These are phyloP conservation scores for Emydura subglobosa DNA, from an alignment of 2,113 vertebrate genomes.

Conservation along the genomic window DNA sequence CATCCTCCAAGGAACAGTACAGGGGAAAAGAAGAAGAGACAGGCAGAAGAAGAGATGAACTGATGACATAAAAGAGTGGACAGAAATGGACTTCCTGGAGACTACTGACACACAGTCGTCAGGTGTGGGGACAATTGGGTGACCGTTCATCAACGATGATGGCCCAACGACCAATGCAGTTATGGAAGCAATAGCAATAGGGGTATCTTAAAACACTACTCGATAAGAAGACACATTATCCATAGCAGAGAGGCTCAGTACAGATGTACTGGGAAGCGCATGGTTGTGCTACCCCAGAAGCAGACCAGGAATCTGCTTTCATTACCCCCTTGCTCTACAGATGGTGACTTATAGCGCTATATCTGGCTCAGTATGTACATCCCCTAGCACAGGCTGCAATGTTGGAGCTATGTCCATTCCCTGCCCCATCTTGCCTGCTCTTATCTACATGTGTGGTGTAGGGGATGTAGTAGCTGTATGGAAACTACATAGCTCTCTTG, in stretches of 20 bases:
- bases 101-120: too few species aligned
- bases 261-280: not conserved
- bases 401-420: not conserved
- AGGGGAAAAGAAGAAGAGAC: too few species aligned
- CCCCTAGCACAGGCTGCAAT: not conserved
- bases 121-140: too few species aligned
- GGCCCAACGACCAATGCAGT: too few species aligned
- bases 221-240: not conserved
- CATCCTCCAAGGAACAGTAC: too few species aligned
- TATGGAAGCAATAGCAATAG: too few species aligned
- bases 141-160: too few species aligned
- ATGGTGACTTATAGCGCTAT: not conserved
- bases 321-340: not conserved
- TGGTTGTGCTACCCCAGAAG: not conserved
- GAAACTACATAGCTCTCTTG: not conserved
- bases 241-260: not conserved
- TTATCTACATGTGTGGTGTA: not conserved
- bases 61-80: too few species aligned
- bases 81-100: too few species aligned
- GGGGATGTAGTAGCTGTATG: not conserved
- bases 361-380: not conserved
- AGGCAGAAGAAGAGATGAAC: too few species aligned
- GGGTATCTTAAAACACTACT: not conserved
- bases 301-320: not conserved
- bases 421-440: not conserved